These are phyloP conservation scores for Oncorhynchus gorbuscha DNA, from an alignment of 2,113 vertebrate species.

Conservation along the genomic window DNA sequence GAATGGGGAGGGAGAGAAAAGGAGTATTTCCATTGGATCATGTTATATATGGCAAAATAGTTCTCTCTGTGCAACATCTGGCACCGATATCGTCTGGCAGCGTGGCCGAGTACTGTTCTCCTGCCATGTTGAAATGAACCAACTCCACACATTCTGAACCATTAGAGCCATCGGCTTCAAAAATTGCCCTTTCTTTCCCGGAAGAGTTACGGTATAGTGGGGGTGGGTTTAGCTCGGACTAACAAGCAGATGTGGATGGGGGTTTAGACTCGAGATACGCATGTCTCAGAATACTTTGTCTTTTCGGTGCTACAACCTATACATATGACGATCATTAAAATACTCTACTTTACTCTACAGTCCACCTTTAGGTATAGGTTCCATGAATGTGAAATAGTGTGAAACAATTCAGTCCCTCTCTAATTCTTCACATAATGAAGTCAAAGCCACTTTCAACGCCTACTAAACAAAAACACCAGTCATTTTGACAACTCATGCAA, in stretches of 20 bases:
- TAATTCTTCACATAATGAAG: too few species aligned
- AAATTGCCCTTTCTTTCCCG: conserved; percentile 3
- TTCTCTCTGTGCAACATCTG: conserved; percentile 83
- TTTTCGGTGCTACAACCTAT: neutral
- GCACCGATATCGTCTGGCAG: conserved; percentile 83
- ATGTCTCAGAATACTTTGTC: conserved; percentile 32
- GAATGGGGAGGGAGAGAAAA: conserved; percentile 27
- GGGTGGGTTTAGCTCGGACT: conserved; percentile 32
- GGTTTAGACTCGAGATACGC: conserved; percentile 24
- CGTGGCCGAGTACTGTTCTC: conserved; percentile 74
- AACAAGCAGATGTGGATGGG: conserved; percentile 57
- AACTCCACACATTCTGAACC: conserved; percentile 77
- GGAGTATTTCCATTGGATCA: conserved; percentile 79
- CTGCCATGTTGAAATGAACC: conserved; percentile 82
- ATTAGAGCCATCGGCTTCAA: conserved; percentile 69
- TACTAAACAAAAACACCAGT: too few species aligned
- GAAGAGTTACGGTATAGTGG: conserved; percentile 57
- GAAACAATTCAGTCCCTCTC: too few species aligned
- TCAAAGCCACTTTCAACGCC: too few species aligned
- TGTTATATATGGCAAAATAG: conserved; percentile 82
- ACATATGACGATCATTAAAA: neutral
- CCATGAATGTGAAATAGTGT: too few species aligned
- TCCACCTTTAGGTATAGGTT: too few species aligned
- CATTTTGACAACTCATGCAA: neutral
- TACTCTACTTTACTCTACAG: too few species aligned